Conservation (phyloP, 2,113 vertebrate species). For the Malaclemys terrapin region DNA sequence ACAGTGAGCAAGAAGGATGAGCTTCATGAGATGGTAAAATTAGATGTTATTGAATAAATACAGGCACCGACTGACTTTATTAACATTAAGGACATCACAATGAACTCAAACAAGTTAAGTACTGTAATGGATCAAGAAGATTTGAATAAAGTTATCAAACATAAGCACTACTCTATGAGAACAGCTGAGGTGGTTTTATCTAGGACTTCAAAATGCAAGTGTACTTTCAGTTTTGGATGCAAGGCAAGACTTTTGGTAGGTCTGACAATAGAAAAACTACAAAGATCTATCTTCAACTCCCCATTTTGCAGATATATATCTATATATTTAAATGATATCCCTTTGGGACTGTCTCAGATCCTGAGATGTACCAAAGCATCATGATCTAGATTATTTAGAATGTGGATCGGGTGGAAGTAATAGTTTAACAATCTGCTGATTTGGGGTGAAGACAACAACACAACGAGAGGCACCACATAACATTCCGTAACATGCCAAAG, state of each 20-base stretch:
- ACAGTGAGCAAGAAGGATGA: not conserved
- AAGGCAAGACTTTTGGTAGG: not conserved
- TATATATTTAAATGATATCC: not conserved
- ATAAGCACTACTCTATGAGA: not conserved
- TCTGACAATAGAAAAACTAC: not conserved
- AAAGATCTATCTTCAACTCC: not conserved
- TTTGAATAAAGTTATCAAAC: constrained; percentile 1
- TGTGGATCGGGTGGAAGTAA: not conserved
- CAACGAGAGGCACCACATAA: not conserved
- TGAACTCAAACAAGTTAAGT: not conserved
- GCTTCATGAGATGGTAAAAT: not conserved
- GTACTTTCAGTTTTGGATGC: not conserved
- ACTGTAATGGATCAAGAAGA: not conserved
- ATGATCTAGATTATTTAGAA: not conserved
- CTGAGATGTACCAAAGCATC: not conserved
- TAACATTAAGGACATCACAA: constrained; percentile 20
- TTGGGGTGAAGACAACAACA: constrained; percentile 12
- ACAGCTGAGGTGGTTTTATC: not conserved
- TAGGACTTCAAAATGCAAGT: not conserved
- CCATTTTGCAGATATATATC: not conserved
- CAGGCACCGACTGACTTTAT: not conserved
- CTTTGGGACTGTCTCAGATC: not conserved
- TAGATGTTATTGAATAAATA: not conserved
- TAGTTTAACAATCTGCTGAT: not conserved
- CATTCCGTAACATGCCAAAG: not conserved